phyloP scores from a whole-genome alignment of 2,113 vertebrate species.

The Podocnemis expansa region DNA sequence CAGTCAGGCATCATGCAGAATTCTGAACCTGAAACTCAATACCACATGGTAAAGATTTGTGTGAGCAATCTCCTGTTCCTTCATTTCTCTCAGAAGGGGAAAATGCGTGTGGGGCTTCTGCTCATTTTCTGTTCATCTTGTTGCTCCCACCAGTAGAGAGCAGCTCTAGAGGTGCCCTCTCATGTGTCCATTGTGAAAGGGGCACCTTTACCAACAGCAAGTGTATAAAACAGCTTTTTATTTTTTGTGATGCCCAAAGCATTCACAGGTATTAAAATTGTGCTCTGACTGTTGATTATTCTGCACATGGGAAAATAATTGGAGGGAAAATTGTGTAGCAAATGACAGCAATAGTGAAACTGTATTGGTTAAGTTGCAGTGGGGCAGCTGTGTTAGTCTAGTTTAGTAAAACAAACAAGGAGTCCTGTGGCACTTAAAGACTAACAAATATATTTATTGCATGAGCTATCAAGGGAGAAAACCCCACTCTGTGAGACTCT shows the following conservation, averaged over 20 bases:
- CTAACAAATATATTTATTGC: too few relatives aligned
- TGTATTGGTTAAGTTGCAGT: not conserved
- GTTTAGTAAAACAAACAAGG: too few relatives aligned
- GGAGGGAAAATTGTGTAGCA: not conserved
- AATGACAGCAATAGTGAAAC: not conserved
- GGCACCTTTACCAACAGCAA: not conserved
- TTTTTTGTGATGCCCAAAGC: not conserved
- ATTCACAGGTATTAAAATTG: not conserved
- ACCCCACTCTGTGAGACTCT: too few relatives aligned
- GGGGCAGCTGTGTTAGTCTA: too few relatives aligned
- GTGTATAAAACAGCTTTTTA: not conserved
- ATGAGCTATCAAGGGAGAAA: too few relatives aligned
- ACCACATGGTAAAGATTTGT: not conserved
- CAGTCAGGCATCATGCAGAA: not conserved
- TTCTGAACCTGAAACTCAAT: not conserved
- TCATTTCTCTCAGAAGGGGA: not conserved
- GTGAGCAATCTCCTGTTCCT: not conserved
- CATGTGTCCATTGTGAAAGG: not conserved
- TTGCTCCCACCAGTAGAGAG: not conserved
- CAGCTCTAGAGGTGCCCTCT: not conserved
- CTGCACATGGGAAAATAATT: not conserved
- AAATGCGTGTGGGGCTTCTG: not conserved
- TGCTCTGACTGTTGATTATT: not conserved
- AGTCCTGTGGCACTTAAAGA: too few relatives aligned
- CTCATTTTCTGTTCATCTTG: not conserved